Base-by-base conservation (phyloP, 2,888 invertebrate species). In the Cosmia pyralina region DNA sequence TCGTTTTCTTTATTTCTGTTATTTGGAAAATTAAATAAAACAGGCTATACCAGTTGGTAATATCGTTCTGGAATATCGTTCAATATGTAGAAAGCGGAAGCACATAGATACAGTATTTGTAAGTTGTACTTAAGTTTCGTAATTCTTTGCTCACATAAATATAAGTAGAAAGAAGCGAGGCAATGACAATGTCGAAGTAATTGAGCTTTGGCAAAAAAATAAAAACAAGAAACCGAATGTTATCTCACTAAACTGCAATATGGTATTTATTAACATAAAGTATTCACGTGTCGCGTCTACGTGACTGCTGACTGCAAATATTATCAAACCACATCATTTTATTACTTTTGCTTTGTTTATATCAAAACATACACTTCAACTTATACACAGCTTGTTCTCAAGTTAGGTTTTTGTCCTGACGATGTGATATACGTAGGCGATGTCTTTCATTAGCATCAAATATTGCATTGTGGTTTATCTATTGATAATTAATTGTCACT, bases 261-360 rank as follows among this genome's bases (percentile, higher is more conserved):
- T 4, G 55, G 15, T 34, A 34, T 28, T 53, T 28, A 60, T 28
- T 52, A 11, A 19, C 46, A 52, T 41, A 22, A 50, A 44, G 34
- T 64, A 22, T 44, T 48, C 4, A 34, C n/a, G 22, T 50, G n/a
- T 17, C 6, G 15, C 15, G 34, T 53, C 19, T 70, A 65, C 75
- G 75, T 83, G 80, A 70, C 57, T 22, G 52, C 53, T 83, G 80
- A 70, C 57, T 22, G 52, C 53, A 53, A 70, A 81, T 70, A 79
- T 74, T 79, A 69, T 59, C 34, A 19, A 59, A 67, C 69, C 52
- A 41, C 7, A 55, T 62, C 7, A 52, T 57, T 60, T 22, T 65
- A 58, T 59, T 63, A 22, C 46, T 28, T 65, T 50, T 63, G 50
- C 52, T 57, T 69, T 66, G 60, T 72, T 72, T 67, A 28, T 46